Evolutionary conservation across 2,888 invertebrate genomes (phyloP), one percentile per base, ranked within the genome.

Genomic region (Molorchus minor): DNA sequence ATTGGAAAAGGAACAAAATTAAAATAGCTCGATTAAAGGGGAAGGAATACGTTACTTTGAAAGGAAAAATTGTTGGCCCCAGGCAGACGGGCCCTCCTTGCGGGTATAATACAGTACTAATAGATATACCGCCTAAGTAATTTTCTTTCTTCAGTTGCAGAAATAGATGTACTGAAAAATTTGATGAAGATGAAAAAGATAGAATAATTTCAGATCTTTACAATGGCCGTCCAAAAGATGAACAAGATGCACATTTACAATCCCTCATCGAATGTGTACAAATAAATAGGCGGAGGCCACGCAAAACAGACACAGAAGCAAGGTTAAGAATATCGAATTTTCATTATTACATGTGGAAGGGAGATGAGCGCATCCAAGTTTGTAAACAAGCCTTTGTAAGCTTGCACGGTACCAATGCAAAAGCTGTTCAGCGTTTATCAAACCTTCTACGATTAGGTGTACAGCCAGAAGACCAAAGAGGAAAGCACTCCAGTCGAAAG

Each of bases 251-350:
- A 3, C 20, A 43, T 43, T 21, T 43, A 7, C 41, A 43, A 13
- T 43, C 41, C 4, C 41, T 43, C 20, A 43, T 43, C 17, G 41
- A 43, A 21, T 43, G 41, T 43, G 41, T 43, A 5, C 41, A 43
- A 17, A 21, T 43, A 17, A 43, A 21, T 13, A 43, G 41, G 13
- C 10, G 41, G 17, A 43, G 41, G 12, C 41, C 41, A 43, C 17
- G 41, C 4, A 43, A 43, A 12, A 43, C 20, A 2, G n/a, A 43
- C 17, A n/a, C 15, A 3, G 21, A 21, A 2, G 20, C 41, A 2
- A 43, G 41, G 17, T 20, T 43, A 20, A 43, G 41, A 7, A 43
- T 43, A 17, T 43, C 41, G 7, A 43, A 43, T 12, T 43, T 43
- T 21, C 41, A 21, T 43, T 43, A 43, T 10, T 43, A 43, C 20